Base-by-base conservation (phyloP, 2,797 vertebrate genomes). In the Crocidura indochinensis region DNA sequence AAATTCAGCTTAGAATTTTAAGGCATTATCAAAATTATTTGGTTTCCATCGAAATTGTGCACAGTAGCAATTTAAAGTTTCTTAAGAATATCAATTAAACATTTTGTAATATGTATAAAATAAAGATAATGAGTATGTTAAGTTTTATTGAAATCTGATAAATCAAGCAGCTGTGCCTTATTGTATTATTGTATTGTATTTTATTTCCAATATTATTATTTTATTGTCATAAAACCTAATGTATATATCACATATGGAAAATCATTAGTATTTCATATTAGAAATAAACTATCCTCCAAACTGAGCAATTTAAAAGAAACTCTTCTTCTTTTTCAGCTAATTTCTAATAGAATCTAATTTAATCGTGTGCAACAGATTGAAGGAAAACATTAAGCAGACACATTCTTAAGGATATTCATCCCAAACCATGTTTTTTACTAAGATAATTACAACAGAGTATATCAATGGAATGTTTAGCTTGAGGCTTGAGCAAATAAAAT, bases 291-390 rank as follows among this genome's bases (percentile, higher is more conserved):
- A 73, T 80, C 90, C 74, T 80, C 38, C 51, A 82, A 46, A 71
- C 4, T 38, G 69, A 93, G 38, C 20, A 90, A 53, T 71, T 76
- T 22, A 38, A 68, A 80, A 74, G 56, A 88, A 67, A 46, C 38
- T n/a, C 7, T 71, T 77, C 1, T 75, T 0, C 9, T 19, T 84
- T 88, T 95, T 81, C 31, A 65, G 71, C 68, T 78, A 79, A 71
- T 84, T 92, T 86, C 65, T 22, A 78, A 90, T 51, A 91, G n/a
- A 75, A 81, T 73, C 26, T 65, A 89, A 86, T 91, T 92, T 94
- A 92, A 92, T 88, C 53, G 44, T 72, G 74, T 60, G 74, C 64
- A 91, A 90, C 90, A 95, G 88, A 93, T 93, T 94, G 88, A 68
- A 7, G 38, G 51, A 44, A 87, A 82, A 29, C 83, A 96, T 93